These are phyloP conservation scores for Phoxinus phoxinus DNA, from an alignment of 2,113 vertebrate species.

Conservation along the genomic window DNA sequence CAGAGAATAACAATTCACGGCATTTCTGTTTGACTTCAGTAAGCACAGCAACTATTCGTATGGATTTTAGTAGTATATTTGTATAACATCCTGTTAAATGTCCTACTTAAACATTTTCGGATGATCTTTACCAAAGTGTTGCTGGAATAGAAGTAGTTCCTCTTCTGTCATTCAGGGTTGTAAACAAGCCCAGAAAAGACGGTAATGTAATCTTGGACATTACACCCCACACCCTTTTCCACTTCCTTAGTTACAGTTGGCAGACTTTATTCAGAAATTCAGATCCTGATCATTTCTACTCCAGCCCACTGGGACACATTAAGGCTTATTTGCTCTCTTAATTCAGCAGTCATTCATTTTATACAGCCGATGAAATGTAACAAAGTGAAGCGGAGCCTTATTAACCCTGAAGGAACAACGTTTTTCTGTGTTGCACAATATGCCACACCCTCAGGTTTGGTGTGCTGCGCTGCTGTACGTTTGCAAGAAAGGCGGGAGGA, in stretches of 20 bases:
- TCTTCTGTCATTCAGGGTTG: constrained; percentile 21
- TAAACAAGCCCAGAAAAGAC: constrained; percentile 15
- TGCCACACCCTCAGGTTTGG: constrained; percentile 44
- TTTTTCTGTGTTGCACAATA: constrained; percentile 35
- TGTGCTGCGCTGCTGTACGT: constrained; percentile 25
- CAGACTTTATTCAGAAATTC: constrained; percentile 13
- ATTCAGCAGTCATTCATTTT: neutral
- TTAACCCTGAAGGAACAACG: constrained; percentile 7
- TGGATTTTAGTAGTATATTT: neutral
- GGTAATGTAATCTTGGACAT: constrained; percentile 32
- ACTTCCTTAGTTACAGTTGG: constrained; percentile 65
- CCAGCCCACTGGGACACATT: neutral
- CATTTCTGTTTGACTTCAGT: neutral
- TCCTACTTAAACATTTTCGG: neutral
- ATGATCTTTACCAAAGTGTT: neutral
- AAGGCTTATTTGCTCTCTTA: neutral
- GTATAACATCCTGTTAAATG: neutral
- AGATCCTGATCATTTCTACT: neutral
- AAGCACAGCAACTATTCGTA: neutral
- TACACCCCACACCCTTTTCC: constrained; percentile 54
- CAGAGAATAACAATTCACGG: neutral
- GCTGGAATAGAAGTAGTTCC: neutral
- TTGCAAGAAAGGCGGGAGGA: constrained; percentile 47
- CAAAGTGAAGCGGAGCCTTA: neutral
- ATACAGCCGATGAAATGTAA: neutral